Conservation (phyloP, 2,113 vertebrate species). For the Microtus ochrogaster region DNA sequence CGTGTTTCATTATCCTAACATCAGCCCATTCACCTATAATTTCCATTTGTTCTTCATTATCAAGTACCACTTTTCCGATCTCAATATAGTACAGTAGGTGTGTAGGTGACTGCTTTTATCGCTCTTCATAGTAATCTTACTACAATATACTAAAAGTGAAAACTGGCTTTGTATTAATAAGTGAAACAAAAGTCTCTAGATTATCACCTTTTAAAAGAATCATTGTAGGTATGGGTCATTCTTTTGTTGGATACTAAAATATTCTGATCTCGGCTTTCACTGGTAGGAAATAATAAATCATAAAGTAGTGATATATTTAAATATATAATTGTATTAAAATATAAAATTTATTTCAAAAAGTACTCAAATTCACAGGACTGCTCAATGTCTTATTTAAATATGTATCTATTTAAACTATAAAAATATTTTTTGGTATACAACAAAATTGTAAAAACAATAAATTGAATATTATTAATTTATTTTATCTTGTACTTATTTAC, state of each 20-base stretch:
- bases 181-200: background rate
- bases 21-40: background rate
- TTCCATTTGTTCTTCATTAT: background rate
- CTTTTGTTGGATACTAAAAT: background rate
- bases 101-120: too few species aligned
- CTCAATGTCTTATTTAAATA: background rate
- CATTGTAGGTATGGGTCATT: background rate
- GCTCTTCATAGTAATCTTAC: too few species aligned
- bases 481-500: background rate
- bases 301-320: conserved; percentile 7
- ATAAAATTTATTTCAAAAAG: background rate
- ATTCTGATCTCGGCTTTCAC: background rate
- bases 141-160: too few species aligned
- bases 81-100: background rate
- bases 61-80: background rate
- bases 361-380: background rate
- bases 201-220: background rate
- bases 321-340: background rate
- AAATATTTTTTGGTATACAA: background rate
- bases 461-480: background rate
- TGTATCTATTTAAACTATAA: too few species aligned
- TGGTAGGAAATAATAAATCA: conserved; percentile 12
- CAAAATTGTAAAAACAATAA: background rate
- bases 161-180: background rate
- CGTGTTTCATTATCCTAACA: background rate